Base-by-base conservation (phyloP, 2,113 vertebrate genomes). In the Thamnophis sirtalis region DNA sequence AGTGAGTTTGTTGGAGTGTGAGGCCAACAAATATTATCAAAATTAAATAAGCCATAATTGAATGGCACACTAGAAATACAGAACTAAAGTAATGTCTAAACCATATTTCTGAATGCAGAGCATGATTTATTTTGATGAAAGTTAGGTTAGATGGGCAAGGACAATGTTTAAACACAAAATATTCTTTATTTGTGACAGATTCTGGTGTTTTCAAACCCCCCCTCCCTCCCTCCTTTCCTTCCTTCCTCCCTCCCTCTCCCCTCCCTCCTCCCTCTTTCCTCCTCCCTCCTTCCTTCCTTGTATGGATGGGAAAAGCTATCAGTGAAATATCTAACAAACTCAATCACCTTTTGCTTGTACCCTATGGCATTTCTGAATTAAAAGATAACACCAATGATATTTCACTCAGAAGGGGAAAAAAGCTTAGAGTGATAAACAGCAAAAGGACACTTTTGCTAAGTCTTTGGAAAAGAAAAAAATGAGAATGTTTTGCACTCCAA, bases 351-450 rank as follows among this genome's bases (percentile, higher is more conserved):
- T 7, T 73, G 48, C 38, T 53, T 90, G 22, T 80, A 92, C 86
- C 96, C 92, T 28, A 13, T 84, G 89, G 92, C 84, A 87, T 53
- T 94, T 94, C 90, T 93, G 94, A 96, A 96, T 96, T 96, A 94
- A 97, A 97, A 97, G 88, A 96, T 94, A 94, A 95, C 85, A 58
- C 93, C 93, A 96, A 95, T 91, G 89, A 90, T 94, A 93, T 43
- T 84, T 84, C 90, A 94, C 54, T 88, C 68, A 92, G 92, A 48
- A 1, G 5, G 48, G 33, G 43, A 0, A 4, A 48, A 38, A 95
- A 28, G 8, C 93, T 93, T 95, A 73, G 86, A 95, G 58, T 53
- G 58, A 93, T 86, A 96, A 95, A 95, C 26, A 94, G 86, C n/a
- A 95, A 95, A 96, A 95, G 92, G 91, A 49, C 86, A 92, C 87